A percentile compares a stretch with the other conserved stretches of the same genome.
These are phyloP conservation scores for Rhynchonycteris naso DNA, from an alignment of 2,797 vertebrate genomes.

Conservation along the genomic window DNA sequence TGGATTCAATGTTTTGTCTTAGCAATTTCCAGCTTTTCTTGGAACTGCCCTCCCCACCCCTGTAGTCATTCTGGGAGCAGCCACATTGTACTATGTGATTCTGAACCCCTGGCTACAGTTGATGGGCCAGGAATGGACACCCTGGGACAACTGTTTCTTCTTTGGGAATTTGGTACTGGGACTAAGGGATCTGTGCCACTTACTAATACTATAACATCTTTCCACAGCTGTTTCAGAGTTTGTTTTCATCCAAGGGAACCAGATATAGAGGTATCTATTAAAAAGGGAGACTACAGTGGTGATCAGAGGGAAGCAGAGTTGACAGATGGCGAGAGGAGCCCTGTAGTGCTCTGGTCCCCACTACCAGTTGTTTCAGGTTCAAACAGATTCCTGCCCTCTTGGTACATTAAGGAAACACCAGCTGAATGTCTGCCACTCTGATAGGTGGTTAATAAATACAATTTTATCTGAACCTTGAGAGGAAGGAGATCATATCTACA, in stretches of 20 bases:
- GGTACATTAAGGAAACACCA: neutral
- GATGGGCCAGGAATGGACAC: neutral
- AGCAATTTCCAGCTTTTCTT: neutral
- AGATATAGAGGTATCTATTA: constrained; percentile 37
- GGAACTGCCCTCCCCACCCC: neutral
- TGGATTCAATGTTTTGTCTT: neutral
- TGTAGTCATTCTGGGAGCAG: neutral
- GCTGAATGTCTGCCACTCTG: neutral
- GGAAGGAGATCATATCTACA: neutral
- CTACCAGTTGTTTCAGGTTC: neutral
- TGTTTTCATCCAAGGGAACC: constrained; percentile 39
- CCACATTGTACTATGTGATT: neutral
- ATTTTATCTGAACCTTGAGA: neutral
- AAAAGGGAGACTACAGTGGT: constrained; percentile 21
- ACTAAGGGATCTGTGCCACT: neutral
- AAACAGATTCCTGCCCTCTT: neutral
- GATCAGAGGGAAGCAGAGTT: constrained; percentile 16
- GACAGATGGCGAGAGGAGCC: constrained; percentile 47
- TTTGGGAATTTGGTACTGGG: neutral
- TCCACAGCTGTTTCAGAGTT: constrained; percentile 46
- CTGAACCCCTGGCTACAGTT: neutral
- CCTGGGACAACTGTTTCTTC: neutral
- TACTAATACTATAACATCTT: neutral
- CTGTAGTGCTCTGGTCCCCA: neutral
- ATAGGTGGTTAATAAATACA: neutral